Conservation (phyloP, 2,888 invertebrate genomes). For the Fragum sueziense region DNA sequence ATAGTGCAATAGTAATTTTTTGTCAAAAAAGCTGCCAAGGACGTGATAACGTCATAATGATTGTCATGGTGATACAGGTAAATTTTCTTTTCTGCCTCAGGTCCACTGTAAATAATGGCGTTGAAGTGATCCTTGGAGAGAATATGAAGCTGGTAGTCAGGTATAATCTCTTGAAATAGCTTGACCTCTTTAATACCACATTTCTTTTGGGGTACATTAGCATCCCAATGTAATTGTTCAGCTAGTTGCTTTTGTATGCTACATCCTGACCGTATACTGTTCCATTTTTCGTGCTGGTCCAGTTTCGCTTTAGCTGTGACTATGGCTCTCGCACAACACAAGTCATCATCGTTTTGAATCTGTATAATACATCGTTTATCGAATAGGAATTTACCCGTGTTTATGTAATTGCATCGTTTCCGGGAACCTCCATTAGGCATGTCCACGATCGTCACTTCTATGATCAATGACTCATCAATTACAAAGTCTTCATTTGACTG, state of each 20-base stretch:
- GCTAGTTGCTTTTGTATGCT: conserved; percentile 35
- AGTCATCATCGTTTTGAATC: conserved; percentile 45
- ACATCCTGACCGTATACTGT: conserved; percentile 27
- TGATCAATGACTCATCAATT: conserved; percentile 29
- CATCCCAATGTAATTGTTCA: conserved; percentile 30
- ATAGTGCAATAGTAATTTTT: conserved; percentile 37
- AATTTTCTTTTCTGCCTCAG: conserved; percentile 33
- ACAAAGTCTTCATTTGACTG: conserved; percentile 38
- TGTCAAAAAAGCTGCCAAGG: conserved; percentile 43
- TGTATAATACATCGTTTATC: conserved; percentile 38
- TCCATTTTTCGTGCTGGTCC: conserved; percentile 35
- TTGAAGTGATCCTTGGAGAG: conserved; percentile 50
- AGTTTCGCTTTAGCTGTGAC: conserved; percentile 46
- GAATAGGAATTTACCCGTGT: conserved; percentile 27
- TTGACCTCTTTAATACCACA: conserved; percentile 52
- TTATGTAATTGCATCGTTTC: conserved; percentile 30
- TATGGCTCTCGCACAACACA: conserved; percentile 48
- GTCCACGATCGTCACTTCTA: conserved; percentile 37
- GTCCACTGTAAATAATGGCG: conserved; percentile 41
- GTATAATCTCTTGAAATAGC: conserved; percentile 32
- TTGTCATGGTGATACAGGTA: conserved; percentile 45
- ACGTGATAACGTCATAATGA: conserved; percentile 55
- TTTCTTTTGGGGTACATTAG: conserved; percentile 27
- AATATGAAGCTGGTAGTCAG: conserved; percentile 39
- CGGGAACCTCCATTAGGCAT: conserved; percentile 30